Base-by-base conservation (phyloP, 2,888 invertebrate species). In the Notocelia uddmanniana region DNA sequence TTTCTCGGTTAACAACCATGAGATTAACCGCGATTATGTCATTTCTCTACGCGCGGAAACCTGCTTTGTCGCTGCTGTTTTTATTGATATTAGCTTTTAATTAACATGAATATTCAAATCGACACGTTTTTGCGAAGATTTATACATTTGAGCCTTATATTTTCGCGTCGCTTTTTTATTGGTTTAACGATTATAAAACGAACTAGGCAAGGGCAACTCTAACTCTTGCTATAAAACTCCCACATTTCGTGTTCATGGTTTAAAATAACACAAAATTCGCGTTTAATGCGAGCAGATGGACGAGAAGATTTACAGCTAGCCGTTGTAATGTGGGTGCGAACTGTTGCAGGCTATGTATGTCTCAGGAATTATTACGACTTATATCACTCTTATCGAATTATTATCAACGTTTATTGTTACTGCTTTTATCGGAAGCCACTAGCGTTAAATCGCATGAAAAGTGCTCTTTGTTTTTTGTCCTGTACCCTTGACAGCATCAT, bases 261-360 rank as follows among this genome's bases (percentile, higher is more conserved):
- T 80, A 79, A 83, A 85, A 85, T 85, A 83, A 82, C 79, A 78
- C 80, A 74, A 83, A 83, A 81, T 85, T 82, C 77, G 78, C 78
- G 79, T 84, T 84, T 81, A 81, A 82, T 83, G 81, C 79, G 80
- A 83, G 82, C 86, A 87, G 86, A 88, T 87, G 86, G 81, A 84
- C 78, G 81, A 77, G 74, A 84, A 88, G 86, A 88, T 86, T 88
- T 85, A 87, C 83, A 80, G 77, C 76, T 83, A 80, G 77, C 76
- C 72, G 76, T 75, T 64, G 78, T 80, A 48, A 81, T 83, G 74
- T 74, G 52, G 54, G 75, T 74, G 80, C 80, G 82, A 81, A 82
- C 80, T 77, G 82, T 81, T 78, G 79, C 79, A 82, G 77, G 79
- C n/a, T n/a, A n/a, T n/a, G n/a, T 82, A 84, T 79, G 76, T 78